phyloP scores from a whole-genome alignment of 2,888 invertebrate species.

The Malacosoma neustria region DNA sequence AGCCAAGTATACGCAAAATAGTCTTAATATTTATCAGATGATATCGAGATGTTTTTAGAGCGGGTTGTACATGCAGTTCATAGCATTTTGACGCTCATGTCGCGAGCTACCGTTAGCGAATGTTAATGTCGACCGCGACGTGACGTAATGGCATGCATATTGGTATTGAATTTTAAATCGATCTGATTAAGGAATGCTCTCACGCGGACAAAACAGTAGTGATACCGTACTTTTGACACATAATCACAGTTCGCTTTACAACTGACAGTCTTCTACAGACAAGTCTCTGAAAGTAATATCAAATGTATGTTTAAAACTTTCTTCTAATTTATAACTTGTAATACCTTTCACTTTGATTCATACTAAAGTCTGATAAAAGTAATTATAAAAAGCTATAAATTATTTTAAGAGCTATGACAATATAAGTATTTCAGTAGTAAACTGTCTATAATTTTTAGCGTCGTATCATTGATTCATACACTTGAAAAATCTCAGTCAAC shows the following conservation, averaged over 20 bases:
- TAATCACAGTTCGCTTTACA: constrained; percentile 1
- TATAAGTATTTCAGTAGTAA: no score
- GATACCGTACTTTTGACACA: constrained; percentile 8
- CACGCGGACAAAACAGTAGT: constrained; percentile 19
- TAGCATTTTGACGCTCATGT: constrained; percentile 17
- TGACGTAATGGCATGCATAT: constrained; percentile 46
- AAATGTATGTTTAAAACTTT: background rate
- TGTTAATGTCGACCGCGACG: constrained; percentile 56
- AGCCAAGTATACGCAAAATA: constrained; percentile 9
- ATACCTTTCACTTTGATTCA: background rate
- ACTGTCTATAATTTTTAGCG: no score
- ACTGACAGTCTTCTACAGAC: background rate
- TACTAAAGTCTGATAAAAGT: background rate
- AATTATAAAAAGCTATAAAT: no score
- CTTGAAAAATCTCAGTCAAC: no score
- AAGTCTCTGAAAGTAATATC: no score
- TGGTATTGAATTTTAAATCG: constrained; percentile 18
- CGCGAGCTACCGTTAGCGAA: constrained; percentile 52
- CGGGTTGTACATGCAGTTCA: constrained; percentile 17
- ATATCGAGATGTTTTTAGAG: constrained; percentile 26
- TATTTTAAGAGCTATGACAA: no score
- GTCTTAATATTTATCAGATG: constrained; percentile 10
- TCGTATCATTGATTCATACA: no score
- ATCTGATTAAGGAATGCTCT: constrained; percentile 11
- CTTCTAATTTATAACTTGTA: background rate